phyloP scores from a whole-genome alignment of 2,113 vertebrate genomes.

The Ellobius talpinus region DNA sequence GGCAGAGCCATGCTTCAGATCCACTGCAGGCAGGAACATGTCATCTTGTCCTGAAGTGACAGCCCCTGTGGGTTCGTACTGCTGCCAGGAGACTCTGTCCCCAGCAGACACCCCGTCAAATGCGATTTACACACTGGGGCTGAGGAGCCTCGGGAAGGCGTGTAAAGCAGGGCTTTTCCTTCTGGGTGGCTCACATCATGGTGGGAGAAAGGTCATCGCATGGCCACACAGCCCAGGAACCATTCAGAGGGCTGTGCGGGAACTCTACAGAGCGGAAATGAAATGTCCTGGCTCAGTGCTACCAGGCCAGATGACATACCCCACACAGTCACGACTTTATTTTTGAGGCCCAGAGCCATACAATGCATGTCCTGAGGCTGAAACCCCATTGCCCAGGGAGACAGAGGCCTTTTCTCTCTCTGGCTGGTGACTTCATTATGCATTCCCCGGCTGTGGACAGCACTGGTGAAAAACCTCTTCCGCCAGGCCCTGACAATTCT shows the following conservation, averaged over 20 bases:
- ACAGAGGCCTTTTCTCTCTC: conserved; percentile 76
- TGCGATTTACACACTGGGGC: background rate
- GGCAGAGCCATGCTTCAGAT: background rate
- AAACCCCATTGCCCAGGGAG: background rate
- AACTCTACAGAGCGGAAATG: background rate
- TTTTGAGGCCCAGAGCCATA: conserved; percentile 3
- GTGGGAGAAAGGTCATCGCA: background rate
- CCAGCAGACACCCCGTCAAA: rapidly evolving
- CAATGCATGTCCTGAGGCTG: background rate
- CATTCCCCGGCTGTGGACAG: background rate
- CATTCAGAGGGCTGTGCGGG: background rate
- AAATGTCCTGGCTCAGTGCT: conserved; percentile 27
- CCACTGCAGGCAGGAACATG: rapidly evolving
- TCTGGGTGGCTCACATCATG: background rate
- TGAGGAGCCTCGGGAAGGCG: background rate
- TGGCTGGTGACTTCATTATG: conserved; percentile 66
- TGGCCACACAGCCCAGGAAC: conserved; percentile 15
- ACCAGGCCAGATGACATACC: conserved; percentile 65
- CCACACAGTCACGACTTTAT: conserved; percentile 73
- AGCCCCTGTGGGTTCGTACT: rapidly evolving
- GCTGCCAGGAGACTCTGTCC: background rate
- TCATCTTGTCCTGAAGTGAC: background rate
- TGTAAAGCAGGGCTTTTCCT: background rate
- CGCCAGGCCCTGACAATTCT: background rate
- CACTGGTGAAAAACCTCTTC: background rate